Percentiles rank a stretch among this genome's conserved stretches.
Conservation (phyloP, 2,888 invertebrate genomes). For the Bruchidius siliquastri region DNA sequence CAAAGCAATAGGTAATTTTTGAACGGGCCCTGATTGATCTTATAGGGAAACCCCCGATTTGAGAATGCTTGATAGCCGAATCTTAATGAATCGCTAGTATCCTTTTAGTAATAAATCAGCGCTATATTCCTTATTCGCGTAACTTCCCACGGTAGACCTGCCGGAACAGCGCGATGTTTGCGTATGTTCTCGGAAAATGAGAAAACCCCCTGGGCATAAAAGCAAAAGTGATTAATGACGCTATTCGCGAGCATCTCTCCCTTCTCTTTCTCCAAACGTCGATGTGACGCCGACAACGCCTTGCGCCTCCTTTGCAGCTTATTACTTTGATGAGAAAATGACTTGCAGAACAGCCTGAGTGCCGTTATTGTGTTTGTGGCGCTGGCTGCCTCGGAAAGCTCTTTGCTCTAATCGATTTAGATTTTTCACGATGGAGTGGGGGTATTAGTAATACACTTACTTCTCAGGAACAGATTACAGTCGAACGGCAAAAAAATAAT, state of each 20-base stretch:
- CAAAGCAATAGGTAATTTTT: too few relatives aligned
- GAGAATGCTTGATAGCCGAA: too few relatives aligned
- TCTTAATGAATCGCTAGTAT: too few relatives aligned
- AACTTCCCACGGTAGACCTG: not conserved
- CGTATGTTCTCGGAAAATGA: slow-evolving; percentile 44
- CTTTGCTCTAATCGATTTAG: not conserved
- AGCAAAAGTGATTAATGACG: not conserved
- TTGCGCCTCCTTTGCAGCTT: not conserved
- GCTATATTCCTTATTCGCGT: not conserved
- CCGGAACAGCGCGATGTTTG: slow-evolving; percentile 34
- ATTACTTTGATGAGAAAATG: not conserved
- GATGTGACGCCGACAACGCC: not conserved
- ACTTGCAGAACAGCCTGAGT: not conserved
- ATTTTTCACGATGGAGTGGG: not conserved
- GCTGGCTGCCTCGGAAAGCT: not conserved
- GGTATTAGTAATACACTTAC: not conserved
- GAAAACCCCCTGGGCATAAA: not conserved
- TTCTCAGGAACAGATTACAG: too few relatives aligned
- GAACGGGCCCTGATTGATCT: too few relatives aligned
- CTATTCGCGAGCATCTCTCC: not conserved
- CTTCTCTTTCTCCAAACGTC: not conserved
- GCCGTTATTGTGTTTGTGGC: not conserved
- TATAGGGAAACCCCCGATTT: too few relatives aligned
- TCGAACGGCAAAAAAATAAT: too few relatives aligned
- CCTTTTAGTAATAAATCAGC: too few relatives aligned